phyloP scores from a whole-genome alignment of 2,113 vertebrate genomes.

The Oxygymnocypris stewartii region DNA sequence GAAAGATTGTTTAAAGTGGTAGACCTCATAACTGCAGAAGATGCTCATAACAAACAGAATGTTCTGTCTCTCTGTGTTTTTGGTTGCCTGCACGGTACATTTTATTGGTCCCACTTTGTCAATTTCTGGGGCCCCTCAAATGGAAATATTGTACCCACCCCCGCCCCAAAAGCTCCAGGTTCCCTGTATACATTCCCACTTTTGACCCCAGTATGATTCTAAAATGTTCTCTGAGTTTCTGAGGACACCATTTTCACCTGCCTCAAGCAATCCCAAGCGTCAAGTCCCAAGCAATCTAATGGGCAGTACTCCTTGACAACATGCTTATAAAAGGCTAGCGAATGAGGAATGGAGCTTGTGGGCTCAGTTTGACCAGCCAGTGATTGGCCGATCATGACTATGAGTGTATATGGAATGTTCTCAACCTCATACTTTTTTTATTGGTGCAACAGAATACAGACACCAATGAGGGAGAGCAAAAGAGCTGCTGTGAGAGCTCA shows the following conservation, averaged over 20 bases:
- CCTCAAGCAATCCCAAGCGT: not conserved
- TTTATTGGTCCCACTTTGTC: too few relatives aligned
- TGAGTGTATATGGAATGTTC: not conserved
- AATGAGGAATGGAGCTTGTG: not conserved
- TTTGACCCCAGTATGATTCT: too few relatives aligned
- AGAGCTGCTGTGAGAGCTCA: slow-evolving; percentile 6
- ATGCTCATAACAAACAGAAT: too few relatives aligned
- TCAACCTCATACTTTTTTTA: slow-evolving; percentile 10
- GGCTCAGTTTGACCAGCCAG: not conserved
- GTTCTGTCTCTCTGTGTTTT: too few relatives aligned
- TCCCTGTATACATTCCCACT: too few relatives aligned
- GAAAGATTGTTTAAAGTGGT: too few relatives aligned
- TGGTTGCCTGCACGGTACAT: too few relatives aligned
- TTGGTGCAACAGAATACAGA: not conserved
- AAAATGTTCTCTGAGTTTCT: too few relatives aligned
- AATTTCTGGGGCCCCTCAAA: too few relatives aligned
- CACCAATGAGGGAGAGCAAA: not conserved
- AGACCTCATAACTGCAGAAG: too few relatives aligned
- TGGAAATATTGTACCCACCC: too few relatives aligned
- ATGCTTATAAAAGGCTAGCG: not conserved
- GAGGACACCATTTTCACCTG: not conserved
- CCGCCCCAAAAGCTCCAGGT: too few relatives aligned
- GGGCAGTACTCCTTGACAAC: not conserved
- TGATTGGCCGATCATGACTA: not conserved
- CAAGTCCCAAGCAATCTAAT: not conserved